These are phyloP conservation scores for Orgyia antiqua DNA, from an alignment of 2,888 invertebrate species.

Conservation along the genomic window DNA sequence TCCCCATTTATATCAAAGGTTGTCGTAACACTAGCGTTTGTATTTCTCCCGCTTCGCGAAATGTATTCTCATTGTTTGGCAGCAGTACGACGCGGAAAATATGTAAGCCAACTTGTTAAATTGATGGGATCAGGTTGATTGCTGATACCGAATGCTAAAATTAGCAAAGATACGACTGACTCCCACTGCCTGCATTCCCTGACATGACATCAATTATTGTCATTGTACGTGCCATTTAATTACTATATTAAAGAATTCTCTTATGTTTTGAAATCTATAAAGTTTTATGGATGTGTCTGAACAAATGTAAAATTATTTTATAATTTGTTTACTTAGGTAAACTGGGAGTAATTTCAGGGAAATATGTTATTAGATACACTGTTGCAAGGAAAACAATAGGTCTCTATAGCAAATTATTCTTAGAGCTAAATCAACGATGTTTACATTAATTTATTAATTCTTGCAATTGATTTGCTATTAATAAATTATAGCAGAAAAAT, in stretches of 20 bases:
- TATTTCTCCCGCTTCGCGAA: constrained; percentile 26
- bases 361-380: constrained; percentile 2
- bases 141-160: constrained; percentile 28
- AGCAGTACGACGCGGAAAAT: constrained; percentile 43
- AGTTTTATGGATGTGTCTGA: not conserved
- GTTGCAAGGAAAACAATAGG: no score
- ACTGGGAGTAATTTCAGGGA: constrained; percentile 4
- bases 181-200: constrained; percentile 21
- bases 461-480: no score
- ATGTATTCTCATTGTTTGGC: constrained; percentile 58
- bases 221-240: constrained; percentile 9
- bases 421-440: no score
- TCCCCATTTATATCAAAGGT: constrained; percentile 44
- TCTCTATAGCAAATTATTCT: no score
- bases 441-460: no score
- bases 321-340: constrained; percentile 1
- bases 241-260: constrained; percentile 7
- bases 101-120: constrained; percentile 39
- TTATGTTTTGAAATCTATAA: constrained; percentile 6
- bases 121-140: constrained; percentile 43
- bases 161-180: constrained; percentile 29
- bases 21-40: constrained; percentile 38
- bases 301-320: not conserved
- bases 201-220: constrained; percentile 22
- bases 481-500: no score